Base-by-base conservation (phyloP, 2,797 vertebrate genomes). In the Bovichtus variegatus region DNA sequence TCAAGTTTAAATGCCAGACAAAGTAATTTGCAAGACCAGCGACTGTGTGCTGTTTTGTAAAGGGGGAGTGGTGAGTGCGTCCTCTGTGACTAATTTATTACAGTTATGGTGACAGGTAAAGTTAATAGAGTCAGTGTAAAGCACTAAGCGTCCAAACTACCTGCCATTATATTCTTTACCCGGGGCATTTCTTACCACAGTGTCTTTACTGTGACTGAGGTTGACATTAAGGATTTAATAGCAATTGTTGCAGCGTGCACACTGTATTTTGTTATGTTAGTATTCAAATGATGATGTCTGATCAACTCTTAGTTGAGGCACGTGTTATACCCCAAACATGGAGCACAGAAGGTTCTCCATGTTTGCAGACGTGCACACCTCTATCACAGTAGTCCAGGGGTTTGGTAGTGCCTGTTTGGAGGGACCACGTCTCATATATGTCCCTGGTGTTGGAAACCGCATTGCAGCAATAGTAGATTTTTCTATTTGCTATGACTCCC, bases 1-100 rank as follows among this genome's bases (percentile, higher is more conserved):
- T 78, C 40, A 79, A 65, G 60, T 75, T 47, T 69, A 84, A 86
- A 87, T 84, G 80, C 63, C 69, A 82, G 58, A 50, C 57, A 62
- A 64, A 82, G 41, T 74, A 25, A 86, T 81, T 83, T 66, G 59
- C 25, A 69, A 84, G 57, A 58, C 27, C 77, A 68, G 58, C 43
- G 38, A 10, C 41, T 65, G 16, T 60, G 34, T 46, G 65, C 34
- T 58, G 43, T 69, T 58, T 51, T 57, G 23, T 63, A 23, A 68
- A 75, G 31, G 12, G 50, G 34, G 44, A 57, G 53, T 55, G 31
- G 19, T 10, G 34, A 71, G 19, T 25, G 18, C 5, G 6, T 83
- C 76, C 27, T 34, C 31, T 46, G 43, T 74, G 57, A 84, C 68
- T 66, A 69, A 88, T 82, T 87, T 67, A 57, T 64, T 36, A 29